phyloP scores from a whole-genome alignment of 2,888 invertebrate species.

The Sesia bembeciformis region DNA sequence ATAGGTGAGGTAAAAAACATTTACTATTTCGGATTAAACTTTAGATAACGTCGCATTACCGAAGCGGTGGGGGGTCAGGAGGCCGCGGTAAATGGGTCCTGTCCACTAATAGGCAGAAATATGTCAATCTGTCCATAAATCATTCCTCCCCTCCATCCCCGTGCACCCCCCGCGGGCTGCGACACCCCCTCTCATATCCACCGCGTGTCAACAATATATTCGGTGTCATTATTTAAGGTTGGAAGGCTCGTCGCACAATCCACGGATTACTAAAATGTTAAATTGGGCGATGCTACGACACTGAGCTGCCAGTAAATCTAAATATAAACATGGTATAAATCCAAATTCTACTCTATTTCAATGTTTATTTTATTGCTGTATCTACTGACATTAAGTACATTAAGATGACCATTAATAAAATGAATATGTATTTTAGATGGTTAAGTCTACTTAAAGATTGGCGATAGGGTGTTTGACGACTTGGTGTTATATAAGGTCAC shows the following conservation, averaged over 20 bases:
- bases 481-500: too few species aligned
- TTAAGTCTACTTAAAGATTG: too few species aligned
- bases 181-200: constrained; percentile 13
- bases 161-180: constrained; percentile 9
- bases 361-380: too few species aligned
- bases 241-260: constrained; percentile 13
- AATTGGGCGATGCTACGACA: constrained; percentile 6
- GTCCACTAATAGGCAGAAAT: constrained; percentile 39
- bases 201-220: constrained; percentile 53
- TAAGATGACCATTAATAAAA: too few species aligned
- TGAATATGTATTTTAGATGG: too few species aligned
- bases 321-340: too few species aligned
- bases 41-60: constrained; percentile 4
- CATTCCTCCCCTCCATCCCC: constrained; percentile 24
- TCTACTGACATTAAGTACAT: too few species aligned
- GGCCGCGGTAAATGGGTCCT: constrained; percentile 6
- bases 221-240: constrained; percentile 46
- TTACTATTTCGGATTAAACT: background rate
- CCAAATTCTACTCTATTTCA: too few species aligned
- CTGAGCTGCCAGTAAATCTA: background rate
- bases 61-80: constrained; percentile 2
- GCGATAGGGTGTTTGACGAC: too few species aligned
- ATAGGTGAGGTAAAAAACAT: background rate
- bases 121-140: constrained; percentile 57
- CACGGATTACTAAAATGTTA: constrained; percentile 11